Evolutionary conservation across 2,113 vertebrate species (phyloP).

Genomic region (Calidris pugnax): DNA sequence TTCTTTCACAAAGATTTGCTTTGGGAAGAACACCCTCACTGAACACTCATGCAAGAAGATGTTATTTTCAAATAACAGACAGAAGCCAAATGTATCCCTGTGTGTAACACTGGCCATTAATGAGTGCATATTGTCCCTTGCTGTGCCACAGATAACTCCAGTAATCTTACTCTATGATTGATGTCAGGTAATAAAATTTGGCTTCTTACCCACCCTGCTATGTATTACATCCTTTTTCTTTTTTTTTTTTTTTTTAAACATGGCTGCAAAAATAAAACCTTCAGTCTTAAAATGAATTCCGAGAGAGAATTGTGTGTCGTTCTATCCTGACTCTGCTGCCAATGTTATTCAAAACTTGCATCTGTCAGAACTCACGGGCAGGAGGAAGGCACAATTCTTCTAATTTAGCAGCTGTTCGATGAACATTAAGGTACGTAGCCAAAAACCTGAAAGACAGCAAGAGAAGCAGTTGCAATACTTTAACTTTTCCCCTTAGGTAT

Average conservation of each 20-base stretch:
- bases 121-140: neutral
- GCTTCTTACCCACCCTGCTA: neutral
- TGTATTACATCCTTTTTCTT: neutral
- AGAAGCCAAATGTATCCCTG: rapidly evolving
- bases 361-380: neutral
- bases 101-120: neutral
- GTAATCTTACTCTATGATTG: neutral
- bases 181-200: neutral
- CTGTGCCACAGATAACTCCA: neutral
- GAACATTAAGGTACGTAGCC: neutral
- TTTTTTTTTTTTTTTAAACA: neutral
- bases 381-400: neutral
- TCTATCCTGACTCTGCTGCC: neutral
- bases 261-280: neutral
- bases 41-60: neutral
- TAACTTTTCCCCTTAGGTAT: neutral
- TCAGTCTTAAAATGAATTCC: neutral
- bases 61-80: neutral
- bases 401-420: neutral
- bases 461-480: neutral
- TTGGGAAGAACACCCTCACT: neutral
- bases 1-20: neutral
- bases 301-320: neutral
- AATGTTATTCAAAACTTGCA: neutral
- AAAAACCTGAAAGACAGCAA: neutral